Conservation (phyloP, 2,888 invertebrate genomes). For the Helobdella robusta region DNA sequence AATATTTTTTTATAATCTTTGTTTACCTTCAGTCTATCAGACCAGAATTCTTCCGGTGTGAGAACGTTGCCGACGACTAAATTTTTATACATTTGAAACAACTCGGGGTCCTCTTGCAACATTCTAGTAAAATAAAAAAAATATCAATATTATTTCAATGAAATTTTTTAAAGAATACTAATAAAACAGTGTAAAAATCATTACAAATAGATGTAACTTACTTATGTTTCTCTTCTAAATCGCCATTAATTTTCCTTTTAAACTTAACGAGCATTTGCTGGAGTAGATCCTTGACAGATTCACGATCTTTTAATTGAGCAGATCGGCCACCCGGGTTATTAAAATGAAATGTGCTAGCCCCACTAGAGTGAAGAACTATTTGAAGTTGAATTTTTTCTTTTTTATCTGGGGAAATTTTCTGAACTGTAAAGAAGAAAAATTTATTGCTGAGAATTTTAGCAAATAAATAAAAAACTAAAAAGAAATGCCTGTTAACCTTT, state of each 20-base stretch:
- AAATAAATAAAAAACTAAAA: neutral
- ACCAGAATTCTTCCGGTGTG: slow-evolving; percentile 95
- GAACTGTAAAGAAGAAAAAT: slow-evolving; percentile 56
- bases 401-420: slow-evolving; percentile 87
- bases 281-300: slow-evolving; percentile 80
- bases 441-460: neutral
- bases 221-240: slow-evolving; percentile 74
- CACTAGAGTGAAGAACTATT: slow-evolving; percentile 83
- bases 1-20: neutral
- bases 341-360: slow-evolving; percentile 93
- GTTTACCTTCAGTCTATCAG: slow-evolving; percentile 40
- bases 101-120: slow-evolving; percentile 75
- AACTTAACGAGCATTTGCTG: slow-evolving; percentile 85
- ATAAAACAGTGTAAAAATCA: neutral
- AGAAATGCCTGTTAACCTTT: slow-evolving; percentile 62
- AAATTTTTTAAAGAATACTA: neutral
- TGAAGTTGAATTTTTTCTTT: slow-evolving; percentile 97
- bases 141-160: neutral
- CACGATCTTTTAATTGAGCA: slow-evolving; percentile 77
- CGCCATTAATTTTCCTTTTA: slow-evolving; percentile 78
- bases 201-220: slow-evolving; percentile 27
- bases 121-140: slow-evolving; percentile 54
- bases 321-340: slow-evolving; percentile 73
- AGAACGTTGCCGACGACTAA: slow-evolving; percentile 91
- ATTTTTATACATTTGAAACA: slow-evolving; percentile 89